These are phyloP conservation scores for Capromys pilorides DNA, from an alignment of 2,797 vertebrate genomes.

Conservation along the genomic window DNA sequence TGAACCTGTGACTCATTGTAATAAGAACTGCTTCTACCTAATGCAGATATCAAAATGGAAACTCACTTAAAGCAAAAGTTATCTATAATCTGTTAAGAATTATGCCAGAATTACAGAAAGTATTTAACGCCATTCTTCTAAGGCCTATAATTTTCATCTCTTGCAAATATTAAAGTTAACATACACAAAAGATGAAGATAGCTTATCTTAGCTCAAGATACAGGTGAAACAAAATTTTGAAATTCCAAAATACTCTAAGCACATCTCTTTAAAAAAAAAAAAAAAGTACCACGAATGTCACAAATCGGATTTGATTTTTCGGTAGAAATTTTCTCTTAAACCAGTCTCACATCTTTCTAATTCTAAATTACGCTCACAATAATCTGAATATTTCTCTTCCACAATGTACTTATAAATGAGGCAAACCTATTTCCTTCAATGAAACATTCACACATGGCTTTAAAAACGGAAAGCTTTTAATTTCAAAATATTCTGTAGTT, in stretches of 20 bases:
- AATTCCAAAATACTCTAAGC: conserved; percentile 49
- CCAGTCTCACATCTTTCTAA: neutral
- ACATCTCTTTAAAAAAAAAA: conserved; percentile 2
- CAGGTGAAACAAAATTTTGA: conserved; percentile 4
- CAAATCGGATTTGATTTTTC: conserved; percentile 33
- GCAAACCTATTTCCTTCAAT: neutral
- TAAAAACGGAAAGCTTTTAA: conserved; percentile 5
- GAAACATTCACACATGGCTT: neutral
- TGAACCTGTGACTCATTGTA: neutral
- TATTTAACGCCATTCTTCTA: conserved; percentile 46
- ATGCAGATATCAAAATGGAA: conserved; percentile 47
- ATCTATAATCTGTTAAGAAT: conserved; percentile 20
- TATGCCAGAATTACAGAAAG: neutral
- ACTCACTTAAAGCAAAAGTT: conserved; percentile 40
- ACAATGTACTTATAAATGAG: neutral
- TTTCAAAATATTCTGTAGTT: neutral
- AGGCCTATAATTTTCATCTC: conserved; percentile 38
- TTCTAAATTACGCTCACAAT: conserved; percentile 2
- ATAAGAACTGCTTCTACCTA: conserved; percentile 28
- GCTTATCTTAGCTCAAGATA: conserved; percentile 13
- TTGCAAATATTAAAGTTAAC: conserved; percentile 36
- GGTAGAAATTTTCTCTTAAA: conserved; percentile 40
- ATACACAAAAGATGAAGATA: conserved; percentile 45
- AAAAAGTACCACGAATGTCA: neutral
- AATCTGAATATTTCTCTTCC: neutral